Conservation (phyloP, 2,113 vertebrate species). For the Hippocampus zosterae region DNA sequence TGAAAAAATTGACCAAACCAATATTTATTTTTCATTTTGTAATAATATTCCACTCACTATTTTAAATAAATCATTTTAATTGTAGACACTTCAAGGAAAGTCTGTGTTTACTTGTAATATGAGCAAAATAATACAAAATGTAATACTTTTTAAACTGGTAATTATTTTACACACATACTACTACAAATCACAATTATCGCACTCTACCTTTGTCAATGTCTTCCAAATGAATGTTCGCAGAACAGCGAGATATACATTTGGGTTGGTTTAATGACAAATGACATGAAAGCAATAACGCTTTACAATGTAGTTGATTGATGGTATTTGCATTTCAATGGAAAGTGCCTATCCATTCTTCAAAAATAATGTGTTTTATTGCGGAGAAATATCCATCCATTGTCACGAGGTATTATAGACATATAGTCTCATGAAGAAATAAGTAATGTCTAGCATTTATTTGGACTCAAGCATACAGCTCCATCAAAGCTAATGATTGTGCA, state of each 20-base stretch:
- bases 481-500: constrained; percentile 69
- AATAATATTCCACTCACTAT: no score
- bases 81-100: no score
- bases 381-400: no score
- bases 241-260: neutral
- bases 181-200: neutral
- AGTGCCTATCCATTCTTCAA: no score
- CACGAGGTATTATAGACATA: no score
- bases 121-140: no score
- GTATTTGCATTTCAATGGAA: neutral
- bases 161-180: neutral
- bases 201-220: neutral
- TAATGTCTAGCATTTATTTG: neutral
- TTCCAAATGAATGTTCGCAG: neutral
- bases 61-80: no score
- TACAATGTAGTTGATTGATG: neutral
- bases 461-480: constrained; percentile 13
- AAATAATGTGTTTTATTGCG: neutral
- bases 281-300: neutral
- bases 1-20: no score
- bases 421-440: neutral
- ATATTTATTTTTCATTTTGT: no score
- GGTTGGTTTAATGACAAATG: no score
- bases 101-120: no score
- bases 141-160: no score